Conservation (phyloP, 2,113 vertebrate species). For the Narcine bancroftii region DNA sequence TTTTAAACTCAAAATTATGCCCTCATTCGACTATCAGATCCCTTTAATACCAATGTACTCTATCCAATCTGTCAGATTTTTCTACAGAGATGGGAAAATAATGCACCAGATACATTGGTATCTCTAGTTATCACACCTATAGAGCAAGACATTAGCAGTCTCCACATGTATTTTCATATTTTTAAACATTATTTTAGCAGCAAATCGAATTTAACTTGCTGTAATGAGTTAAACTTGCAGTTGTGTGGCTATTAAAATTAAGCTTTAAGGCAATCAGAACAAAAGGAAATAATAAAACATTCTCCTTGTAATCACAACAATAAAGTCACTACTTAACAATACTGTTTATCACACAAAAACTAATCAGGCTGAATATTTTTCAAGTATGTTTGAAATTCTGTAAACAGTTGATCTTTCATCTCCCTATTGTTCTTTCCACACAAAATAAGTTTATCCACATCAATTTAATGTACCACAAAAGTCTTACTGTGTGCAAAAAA, state of each 20-base stretch:
- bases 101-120: background rate
- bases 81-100: background rate
- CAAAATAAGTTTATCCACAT: background rate
- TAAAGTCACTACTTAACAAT: background rate
- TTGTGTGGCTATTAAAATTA: background rate
- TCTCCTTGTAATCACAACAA: background rate
- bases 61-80: background rate
- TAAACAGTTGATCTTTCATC: background rate
- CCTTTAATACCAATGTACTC: background rate
- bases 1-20: background rate
- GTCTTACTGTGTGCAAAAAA: background rate
- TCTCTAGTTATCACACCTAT: background rate
- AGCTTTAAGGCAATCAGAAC: background rate
- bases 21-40: background rate
- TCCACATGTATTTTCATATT: background rate
- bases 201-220: background rate
- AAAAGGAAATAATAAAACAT: background rate
- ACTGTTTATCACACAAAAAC: background rate
- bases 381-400: background rate
- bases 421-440: background rate
- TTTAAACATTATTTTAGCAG: background rate
- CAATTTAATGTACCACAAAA: background rate
- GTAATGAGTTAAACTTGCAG: background rate
- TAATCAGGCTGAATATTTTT: background rate
- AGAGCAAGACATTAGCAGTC: background rate